Evolutionary conservation across 2,888 invertebrate species (phyloP), one percentile per base, ranked within the genome.

Genomic region (Aleiodes testaceus): DNA sequence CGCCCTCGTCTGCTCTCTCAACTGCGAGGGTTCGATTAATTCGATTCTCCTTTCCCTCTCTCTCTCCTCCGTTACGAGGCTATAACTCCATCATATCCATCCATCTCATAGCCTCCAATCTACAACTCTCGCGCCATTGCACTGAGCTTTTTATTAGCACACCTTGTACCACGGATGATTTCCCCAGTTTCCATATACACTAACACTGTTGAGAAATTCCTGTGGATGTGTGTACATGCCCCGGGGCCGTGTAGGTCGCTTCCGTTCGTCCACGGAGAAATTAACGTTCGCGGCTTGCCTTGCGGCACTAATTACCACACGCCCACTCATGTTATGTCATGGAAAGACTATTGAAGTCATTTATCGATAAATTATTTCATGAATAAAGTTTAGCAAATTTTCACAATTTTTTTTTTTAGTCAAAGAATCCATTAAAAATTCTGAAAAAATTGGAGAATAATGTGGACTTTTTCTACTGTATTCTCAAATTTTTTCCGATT

Each of bases 191-290:
- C 70, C 36, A 70, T 66, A 50, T 49, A 63, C 50, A 59, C 59
- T 55, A 30, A 59, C 50, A 16, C 5, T 66, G 30, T 30, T 22
- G 16, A 7, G 14, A 50, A 20, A 66, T 18, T 16, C 36, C 12
- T 45, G 14, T 47, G 11, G 36, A 42, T 61, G 49, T 70, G 65
- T 11, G 36, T 42, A 59, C 66, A 61, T 59, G 49, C 66, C 61
- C 61, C 52, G 52, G 50, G 71, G 63, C 45, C 61, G 14, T 63
- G 71, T 71, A 61, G 66, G 36, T 52, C 63, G 63, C 61, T 71
- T 63, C 49, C 50, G 52, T 36, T 14, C 49, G 71, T 71, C 63
- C 66, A 71, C 71, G 66, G 71, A 71, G 66, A 71, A 71, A 71
- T 71, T 61, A 71, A 71, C 63, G 61, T 55, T 66, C 59, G 71